Evolutionary conservation across 2,888 invertebrate genomes (phyloP), one percentile per base, ranked within the genome.

Genomic region (Prosapia bicincta): DNA sequence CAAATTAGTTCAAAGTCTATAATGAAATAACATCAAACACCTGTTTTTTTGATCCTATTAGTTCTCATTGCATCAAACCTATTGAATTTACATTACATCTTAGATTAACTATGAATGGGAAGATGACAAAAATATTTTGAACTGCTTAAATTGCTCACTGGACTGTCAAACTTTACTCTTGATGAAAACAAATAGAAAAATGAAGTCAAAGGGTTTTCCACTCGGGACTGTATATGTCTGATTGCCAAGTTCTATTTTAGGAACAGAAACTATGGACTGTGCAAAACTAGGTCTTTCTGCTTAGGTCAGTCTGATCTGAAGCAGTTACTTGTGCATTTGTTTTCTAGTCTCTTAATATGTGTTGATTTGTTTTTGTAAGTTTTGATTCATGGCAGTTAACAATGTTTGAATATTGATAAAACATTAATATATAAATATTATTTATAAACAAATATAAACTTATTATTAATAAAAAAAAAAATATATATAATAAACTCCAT

Each of bases 191-290:
- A 54, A 54, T 54, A 54, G 54, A 54, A 54, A 54, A 54, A 54
- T 54, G 54, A 54, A 54, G 54, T 54, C 54, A 54, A 54, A 54
- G 54, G 54, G 54, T 54, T 54, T 54, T 54, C 54, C 54, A 54
- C 54, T 20, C 54, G 10, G 20, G 20, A 20, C 54, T 54, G 54
- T 54, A 20, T 54, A 54, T 9, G 54, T 20, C n/a, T 20, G 54
- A 20, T 77, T 82, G 82, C 82, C 82, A 82, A 81, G 81, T 81
- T 82, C 81, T 82, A 82, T 81, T 80, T 81, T 82, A 81, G 82
- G 54, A 54, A 54, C 13, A 20, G 54, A 54, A 54, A 54, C 54
- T n/a, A 54, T 54, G 54, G 54, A 81, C 71, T 79, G n/a, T 54
- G 54, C 54, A 54, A 54, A 54, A 54, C 54, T 54, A 54, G 54